Evolutionary conservation across 2,113 vertebrate genomes (phyloP).

Genomic region (Xenopus borealis): DNA sequence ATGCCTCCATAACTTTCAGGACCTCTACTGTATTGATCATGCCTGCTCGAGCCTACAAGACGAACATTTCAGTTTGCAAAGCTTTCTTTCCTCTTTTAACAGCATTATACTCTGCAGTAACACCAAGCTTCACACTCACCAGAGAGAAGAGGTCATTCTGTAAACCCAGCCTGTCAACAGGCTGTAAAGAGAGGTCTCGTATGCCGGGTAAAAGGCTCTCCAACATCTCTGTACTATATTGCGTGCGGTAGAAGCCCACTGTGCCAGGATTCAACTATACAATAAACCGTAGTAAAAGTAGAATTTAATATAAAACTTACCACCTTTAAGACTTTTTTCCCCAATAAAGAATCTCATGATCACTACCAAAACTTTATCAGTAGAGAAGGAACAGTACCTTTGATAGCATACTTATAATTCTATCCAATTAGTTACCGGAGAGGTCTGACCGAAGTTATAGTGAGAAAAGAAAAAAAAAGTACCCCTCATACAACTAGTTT

Average conservation of each 20-base stretch:
- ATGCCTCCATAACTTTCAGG: constrained; percentile 97
- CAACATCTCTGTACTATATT: constrained; percentile 90
- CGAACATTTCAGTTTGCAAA: constrained; percentile 36
- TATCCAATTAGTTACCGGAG: no score
- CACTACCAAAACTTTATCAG: neutral
- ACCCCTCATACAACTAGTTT: no score
- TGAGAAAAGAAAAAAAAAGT: no score
- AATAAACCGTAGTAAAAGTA: neutral
- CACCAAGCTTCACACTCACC: constrained; percentile 64
- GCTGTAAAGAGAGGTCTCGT: constrained; percentile 85
- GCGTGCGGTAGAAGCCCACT: constrained; percentile 93
- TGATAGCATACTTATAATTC: no score
- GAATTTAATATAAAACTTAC: no score
- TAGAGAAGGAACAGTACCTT: no score
- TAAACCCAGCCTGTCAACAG: constrained; percentile 91
- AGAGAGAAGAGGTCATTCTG: constrained; percentile 97
- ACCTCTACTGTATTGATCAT: constrained; percentile 97
- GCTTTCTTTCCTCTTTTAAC: no score
- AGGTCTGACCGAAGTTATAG: no score
- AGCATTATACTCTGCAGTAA: no score
- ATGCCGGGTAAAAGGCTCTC: constrained; percentile 86
- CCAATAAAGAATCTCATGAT: no score
- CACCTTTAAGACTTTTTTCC: neutral
- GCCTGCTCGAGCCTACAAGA: constrained; percentile 86
- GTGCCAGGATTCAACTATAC: constrained; percentile 91